These are phyloP conservation scores for Myoxocephalus aenaeus DNA, from an alignment of 2,797 vertebrate genomes.

Conservation along the genomic window DNA sequence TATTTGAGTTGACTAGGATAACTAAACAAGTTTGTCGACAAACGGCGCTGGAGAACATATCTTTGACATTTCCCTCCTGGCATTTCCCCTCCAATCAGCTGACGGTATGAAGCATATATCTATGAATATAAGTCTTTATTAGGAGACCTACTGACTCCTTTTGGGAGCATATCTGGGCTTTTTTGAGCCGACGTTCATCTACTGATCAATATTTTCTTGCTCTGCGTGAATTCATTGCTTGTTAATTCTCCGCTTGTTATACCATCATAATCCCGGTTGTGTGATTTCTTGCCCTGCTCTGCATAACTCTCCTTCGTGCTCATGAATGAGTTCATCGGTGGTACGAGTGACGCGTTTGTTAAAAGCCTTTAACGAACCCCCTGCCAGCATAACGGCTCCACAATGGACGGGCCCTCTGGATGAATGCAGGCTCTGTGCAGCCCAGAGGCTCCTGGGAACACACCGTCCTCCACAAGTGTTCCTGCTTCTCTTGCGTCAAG, in stretches of 20 bases:
- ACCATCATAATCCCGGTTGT: no score
- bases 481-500: conserved; percentile 32
- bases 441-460: conserved; percentile 41
- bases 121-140: no score
- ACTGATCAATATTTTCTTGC: neutral
- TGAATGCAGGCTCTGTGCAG: conserved; percentile 54
- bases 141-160: neutral
- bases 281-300: neutral
- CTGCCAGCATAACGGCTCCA: conserved; percentile 41
- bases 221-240: neutral
- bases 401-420: conserved; percentile 62
- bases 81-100: no score
- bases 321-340: neutral
- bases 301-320: neutral
- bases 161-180: neutral
- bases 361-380: conserved; percentile 52
- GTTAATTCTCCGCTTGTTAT: neutral
- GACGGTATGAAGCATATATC: no score
- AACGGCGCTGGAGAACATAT: no score
- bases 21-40: no score
- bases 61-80: no score
- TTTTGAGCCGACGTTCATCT: neutral
- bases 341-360: conserved; percentile 45
- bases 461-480: conserved; percentile 22
- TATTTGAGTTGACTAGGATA: no score